Base-by-base conservation (phyloP, 2,113 vertebrate genomes). In the Corythornis cristatus region DNA sequence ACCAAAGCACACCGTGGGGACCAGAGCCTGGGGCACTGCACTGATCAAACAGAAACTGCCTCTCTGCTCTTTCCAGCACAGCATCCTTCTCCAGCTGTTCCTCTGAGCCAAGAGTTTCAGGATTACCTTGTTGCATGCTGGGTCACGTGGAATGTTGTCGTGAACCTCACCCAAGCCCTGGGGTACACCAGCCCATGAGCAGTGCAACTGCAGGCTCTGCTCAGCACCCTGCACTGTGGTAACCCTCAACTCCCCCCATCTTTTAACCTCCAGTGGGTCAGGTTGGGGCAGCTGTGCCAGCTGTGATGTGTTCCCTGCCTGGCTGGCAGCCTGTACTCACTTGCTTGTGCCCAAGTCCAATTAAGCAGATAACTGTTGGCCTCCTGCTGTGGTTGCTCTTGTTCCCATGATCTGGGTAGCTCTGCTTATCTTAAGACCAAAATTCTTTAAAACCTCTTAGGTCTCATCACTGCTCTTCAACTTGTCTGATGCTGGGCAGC, bases 261-360 rank as follows among this genome's bases (percentile, higher is more conserved):
- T 60, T 71, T 45, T 28, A 20, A 46, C 8, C 33, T 65, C 40
- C 65, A 9, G 9, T 0, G 3, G 61, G 35, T 15, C 15, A 1
- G 40, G 56, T 31, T 29, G 80, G 57, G 68, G 25, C 1, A 3
- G 46, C 23, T 56, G 46, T 6, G 15, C 31, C 93, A 85, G 90
- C 74, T 60, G 81, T 29, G 74, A 12, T 0, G 0, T 58, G 53
- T 43, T 68, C 62, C 56, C 65, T 46, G 70, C 60, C 84, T 67
- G 83, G 40, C 68, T 1, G 0, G 57, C 82, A 87, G 81, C 83
- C 83, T 0, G 0, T 19, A 5, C 48, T 78, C 4, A 0, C 8
- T 81, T 83, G 17, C 76, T 65, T 22, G 53, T 92, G 74, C 45
- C 74, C 70, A 28, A 60, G 68, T 53, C 89, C 67, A 93, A 71